Base-by-base conservation (phyloP, 2,888 invertebrate genomes). In the Hetaerina titia region DNA sequence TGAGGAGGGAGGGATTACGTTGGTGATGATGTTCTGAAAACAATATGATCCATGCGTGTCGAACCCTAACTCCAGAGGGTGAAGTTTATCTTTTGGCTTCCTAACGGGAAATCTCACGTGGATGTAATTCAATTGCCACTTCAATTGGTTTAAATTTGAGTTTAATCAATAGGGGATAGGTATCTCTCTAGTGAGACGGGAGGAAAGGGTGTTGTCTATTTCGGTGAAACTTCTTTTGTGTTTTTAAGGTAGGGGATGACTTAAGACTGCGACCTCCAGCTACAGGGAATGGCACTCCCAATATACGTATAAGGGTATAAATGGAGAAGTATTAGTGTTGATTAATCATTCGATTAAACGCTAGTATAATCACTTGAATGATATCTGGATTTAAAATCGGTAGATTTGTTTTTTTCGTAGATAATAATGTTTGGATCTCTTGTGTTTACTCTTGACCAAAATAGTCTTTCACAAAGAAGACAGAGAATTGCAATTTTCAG, bases 81-180 rank as follows among this genome's bases (percentile, higher is more conserved):
- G 56, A 17, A n/a, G 69, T 56, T 69, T 31, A 56, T 22, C 92
- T 69, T n/a, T 64, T 19, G 92, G n/a, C 13, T 60, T 74, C 92
- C 45, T 90, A 92, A 69, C 74, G 56, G 22, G 31, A 22, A 92
- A 92, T 92, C 69, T 92, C 92, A 45, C n/a, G 69, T n/a, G 56
- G n/a, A 45, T 74, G 25, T 81, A n/a, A 69, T 69, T 13, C 69
- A n/a, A 45, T 92, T 69, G 6, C 69, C 56, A 17, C 56, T 64
- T 92, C 56, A 56, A 13, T 45, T 19, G 64, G 57, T 2, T 13
- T 56, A 56, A 92, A 92, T 45, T 22, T n/a, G 69, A 92, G 56
- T 92, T 69, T 63, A 92, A 31, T 74, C 56, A 92, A 31, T n/a
- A n/a, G 13, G 22, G 11, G 56, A 92, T 74, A 92, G 56, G n/a